Base-by-base conservation (phyloP, 2,113 vertebrate genomes). In the Tragelaphus imberbis region DNA sequence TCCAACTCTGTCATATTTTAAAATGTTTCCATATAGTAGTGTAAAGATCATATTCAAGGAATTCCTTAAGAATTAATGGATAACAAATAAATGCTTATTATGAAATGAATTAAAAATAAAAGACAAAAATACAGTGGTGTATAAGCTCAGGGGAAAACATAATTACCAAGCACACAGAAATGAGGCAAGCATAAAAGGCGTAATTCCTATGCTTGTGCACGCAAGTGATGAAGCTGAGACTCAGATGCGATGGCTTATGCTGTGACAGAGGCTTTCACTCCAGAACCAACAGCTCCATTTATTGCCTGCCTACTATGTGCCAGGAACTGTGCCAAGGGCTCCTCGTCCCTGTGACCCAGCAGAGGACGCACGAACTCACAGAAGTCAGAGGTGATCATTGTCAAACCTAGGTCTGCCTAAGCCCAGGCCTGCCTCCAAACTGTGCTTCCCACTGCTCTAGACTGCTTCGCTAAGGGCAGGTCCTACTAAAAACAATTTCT, bases 251-350 rank as follows among this genome's bases (percentile, higher is more conserved):
- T 1, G 44, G 88, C 36, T 63, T 4, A 25, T 12, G 63, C 2
- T 21, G 59, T 7, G n/a, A 8, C n/a, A 33, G 33, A 36, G 56
- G 88, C 88, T 81, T 53, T 44, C 17, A 28, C 80, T 2, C 9
- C 16, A 40, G 49, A 49, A 19, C 33, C 23, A 30, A 47, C n/a
- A 68, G 93, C 81, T 36, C 87, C 81, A 49, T 84, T 96, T 68
- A 77, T 7, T 87, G 90, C 94, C 94, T 90, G 94, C 94, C 92
- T 88, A 53, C 97, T 21, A 65, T 40, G 92, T 85, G 90, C 94
- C 94, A 95, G 94, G 84, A 81, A 82, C 92, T 44, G 84, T 79
- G 93, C 91, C 84, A 33, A 49, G 56, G 49, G 82, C 87, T 56
- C 14, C 82, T 3, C 19, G 21, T 11, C 90, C 44, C 47, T 14